phyloP scores from a whole-genome alignment of 1,140 invertebrate genomes.

The Homarus americanus region DNA sequence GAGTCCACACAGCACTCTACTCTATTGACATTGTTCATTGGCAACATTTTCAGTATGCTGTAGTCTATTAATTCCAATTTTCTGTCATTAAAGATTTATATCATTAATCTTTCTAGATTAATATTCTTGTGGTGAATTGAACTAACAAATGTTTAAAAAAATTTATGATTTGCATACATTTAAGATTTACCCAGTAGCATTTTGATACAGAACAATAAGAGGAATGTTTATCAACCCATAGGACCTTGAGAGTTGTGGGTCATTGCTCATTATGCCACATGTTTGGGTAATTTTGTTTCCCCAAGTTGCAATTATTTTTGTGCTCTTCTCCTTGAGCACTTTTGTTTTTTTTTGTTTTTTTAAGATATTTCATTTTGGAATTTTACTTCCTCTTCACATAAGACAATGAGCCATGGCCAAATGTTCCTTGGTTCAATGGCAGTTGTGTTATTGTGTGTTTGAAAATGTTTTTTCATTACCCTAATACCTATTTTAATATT shows the following conservation, averaged over 20 bases:
- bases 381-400: not conserved
- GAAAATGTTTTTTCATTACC: not conserved
- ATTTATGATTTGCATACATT: not conserved
- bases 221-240: not conserved
- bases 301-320: not conserved
- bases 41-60: not conserved
- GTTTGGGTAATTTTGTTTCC: not conserved
- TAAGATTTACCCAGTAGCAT: not conserved
- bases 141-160: not conserved
- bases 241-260: not conserved
- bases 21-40: constrained; percentile 1
- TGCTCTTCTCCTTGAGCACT: not conserved
- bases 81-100: not conserved
- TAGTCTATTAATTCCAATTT: constrained; percentile 14
- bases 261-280: not conserved
- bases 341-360: too few relatives aligned
- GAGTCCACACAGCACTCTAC: constrained; percentile 10
- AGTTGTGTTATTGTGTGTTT: not conserved
- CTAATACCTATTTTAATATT: not conserved
- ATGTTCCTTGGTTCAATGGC: not conserved
- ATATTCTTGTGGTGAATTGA: not conserved
- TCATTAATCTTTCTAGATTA: not conserved
- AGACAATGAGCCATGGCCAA: not conserved
- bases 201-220: not conserved
- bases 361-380: too few relatives aligned